Evolutionary conservation across 2,113 vertebrate species (phyloP).

Genomic region (Haliaeetus leucogaster): DNA sequence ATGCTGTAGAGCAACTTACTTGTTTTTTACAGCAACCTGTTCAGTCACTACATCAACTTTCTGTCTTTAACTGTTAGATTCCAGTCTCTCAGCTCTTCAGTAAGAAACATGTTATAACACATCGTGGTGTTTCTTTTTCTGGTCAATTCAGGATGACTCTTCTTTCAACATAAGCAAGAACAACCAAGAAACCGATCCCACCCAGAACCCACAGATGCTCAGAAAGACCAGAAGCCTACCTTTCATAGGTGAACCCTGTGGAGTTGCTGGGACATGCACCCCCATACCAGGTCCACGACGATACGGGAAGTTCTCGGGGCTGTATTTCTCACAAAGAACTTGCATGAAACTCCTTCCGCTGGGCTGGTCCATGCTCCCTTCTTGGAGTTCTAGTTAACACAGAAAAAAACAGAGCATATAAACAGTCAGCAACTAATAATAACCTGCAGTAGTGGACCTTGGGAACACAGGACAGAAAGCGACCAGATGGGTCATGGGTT

Average conservation of each 20-base stretch:
- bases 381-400: slow-evolving; percentile 63
- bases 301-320: slow-evolving; percentile 94
- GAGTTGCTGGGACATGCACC: slow-evolving; percentile 86
- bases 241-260: slow-evolving; percentile 93
- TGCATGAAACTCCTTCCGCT: slow-evolving; percentile 91
- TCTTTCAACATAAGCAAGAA: background rate
- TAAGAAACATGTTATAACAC: background rate
- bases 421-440: background rate
- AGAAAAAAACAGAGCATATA: background rate
- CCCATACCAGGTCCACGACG: slow-evolving; percentile 91
- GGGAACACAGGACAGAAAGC: background rate
- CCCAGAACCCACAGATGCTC: background rate
- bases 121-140: background rate
- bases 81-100: background rate
- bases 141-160: background rate
- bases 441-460: background rate
- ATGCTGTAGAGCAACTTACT: background rate
- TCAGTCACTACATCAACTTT: background rate
- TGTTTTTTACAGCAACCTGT: background rate
- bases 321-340: slow-evolving; percentile 95
- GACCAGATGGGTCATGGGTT: accelerated
- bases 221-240: slow-evolving; percentile 66
- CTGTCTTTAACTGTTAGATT: background rate
- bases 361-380: slow-evolving; percentile 84
- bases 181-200: background rate